Evolutionary conservation across 2,888 invertebrate genomes (phyloP).

Genomic region (Xylota segnis): DNA sequence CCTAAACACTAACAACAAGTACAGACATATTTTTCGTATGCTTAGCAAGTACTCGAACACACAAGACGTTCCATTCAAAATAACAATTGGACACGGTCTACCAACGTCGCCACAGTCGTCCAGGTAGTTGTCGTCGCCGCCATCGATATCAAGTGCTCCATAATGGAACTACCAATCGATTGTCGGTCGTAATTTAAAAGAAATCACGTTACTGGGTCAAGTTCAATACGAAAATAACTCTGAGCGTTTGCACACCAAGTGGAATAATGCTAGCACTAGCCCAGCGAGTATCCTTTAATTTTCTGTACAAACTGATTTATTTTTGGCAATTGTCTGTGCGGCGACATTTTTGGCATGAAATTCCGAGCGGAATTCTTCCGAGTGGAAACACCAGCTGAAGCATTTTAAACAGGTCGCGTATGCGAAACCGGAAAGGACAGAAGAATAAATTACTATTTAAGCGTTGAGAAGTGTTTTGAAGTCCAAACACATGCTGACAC

Average conservation of each 20-base stretch:
- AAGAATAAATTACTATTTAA: constrained; percentile 43
- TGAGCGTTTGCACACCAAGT: constrained; percentile 48
- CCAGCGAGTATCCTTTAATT: constrained; percentile 59
- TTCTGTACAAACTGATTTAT: neutral
- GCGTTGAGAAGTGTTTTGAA: neutral
- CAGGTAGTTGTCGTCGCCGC: neutral
- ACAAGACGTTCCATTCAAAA: constrained; percentile 33
- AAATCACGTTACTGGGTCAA: constrained; percentile 72
- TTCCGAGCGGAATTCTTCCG: constrained; percentile 35
- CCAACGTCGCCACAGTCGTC: neutral
- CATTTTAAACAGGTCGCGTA: constrained; percentile 37
- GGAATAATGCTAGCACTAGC: constrained; percentile 24
- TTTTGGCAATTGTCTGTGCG: constrained; percentile 9
- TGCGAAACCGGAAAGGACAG: constrained; percentile 69
- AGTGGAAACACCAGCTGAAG: constrained; percentile 17
- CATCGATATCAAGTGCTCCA: constrained; percentile 12
- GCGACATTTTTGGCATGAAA: constrained; percentile 4
- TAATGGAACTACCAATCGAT: constrained; percentile 26
- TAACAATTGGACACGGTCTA: constrained; percentile 42
- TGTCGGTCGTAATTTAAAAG: constrained; percentile 52
- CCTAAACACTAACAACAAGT: constrained; percentile 10
- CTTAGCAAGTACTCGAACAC: constrained; percentile 18
- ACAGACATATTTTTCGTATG: constrained; percentile 33
- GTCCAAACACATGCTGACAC: constrained; percentile 42
- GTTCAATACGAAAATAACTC: constrained; percentile 69